phyloP scores from a whole-genome alignment of 2,888 invertebrate genomes.

The Lysandra coridon region DNA sequence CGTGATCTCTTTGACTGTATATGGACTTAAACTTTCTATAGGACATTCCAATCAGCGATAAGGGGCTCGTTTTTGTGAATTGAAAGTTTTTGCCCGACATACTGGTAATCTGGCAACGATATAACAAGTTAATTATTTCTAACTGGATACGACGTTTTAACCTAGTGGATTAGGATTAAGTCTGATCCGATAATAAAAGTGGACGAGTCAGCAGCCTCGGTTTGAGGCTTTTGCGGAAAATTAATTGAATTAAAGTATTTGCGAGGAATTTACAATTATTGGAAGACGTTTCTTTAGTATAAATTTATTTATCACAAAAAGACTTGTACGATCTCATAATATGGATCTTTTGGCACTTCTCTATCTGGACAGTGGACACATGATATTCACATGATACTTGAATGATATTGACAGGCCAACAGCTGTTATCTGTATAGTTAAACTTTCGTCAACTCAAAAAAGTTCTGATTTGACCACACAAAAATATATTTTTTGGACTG shows the following conservation, averaged over 20 bases:
- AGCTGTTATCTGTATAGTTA: no score
- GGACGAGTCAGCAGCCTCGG: neutral
- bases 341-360: no score
- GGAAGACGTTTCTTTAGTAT: no score
- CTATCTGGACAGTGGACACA: no score
- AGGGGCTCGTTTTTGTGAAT: slow-evolving; percentile 39
- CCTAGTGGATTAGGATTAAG: slow-evolving; percentile 47
- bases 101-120: slow-evolving; percentile 4
- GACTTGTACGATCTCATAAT: no score
- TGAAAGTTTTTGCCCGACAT: slow-evolving; percentile 2
- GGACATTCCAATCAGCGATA: slow-evolving; percentile 1
- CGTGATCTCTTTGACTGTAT: slow-evolving; percentile 38
- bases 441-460: no score
- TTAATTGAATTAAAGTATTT: neutral
- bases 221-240: neutral
- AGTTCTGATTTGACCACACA: no score
- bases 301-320: no score
- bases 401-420: no score
- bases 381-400: no score
- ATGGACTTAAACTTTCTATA: slow-evolving; percentile 32
- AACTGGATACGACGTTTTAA: slow-evolving; percentile 51
- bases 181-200: slow-evolving; percentile 21
- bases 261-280: no score
- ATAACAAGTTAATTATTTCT: slow-evolving; percentile 52
- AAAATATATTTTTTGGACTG: neutral